Base-by-base conservation (phyloP, 2,113 vertebrate species). In the Seriola aureovittata region DNA sequence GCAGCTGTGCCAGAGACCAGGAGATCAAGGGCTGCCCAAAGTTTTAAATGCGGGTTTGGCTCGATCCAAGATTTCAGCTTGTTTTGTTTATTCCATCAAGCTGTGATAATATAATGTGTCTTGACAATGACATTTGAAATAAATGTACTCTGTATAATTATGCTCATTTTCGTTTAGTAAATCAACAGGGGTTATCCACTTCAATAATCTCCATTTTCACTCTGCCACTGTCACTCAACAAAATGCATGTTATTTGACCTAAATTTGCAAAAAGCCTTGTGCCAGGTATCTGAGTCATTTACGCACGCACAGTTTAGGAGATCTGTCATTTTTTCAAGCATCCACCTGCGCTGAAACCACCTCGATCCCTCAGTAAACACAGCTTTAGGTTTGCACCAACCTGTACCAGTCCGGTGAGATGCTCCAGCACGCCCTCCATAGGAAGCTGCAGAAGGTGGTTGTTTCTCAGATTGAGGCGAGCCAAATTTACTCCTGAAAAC, bases 361-460 rank as follows among this genome's bases (percentile, higher is more conserved):
- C 17, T 42, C 57, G 42, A 6, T 58, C 32, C 67, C 54, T 46
- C 25, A 50, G 40, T 21, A 21, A 44, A 59, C 14, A 21, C 0
- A 44, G 29, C 40, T 34, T 40, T n/a, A 23, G 10, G 7, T 48
- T 69, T 50, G 13, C 54, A 92, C 91, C 95, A 67, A 99, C 99
- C 96, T 99, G 96, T 2, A 99, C 98, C 80, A 99, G 96, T 81
- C 97, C 96, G 2, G 97, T 97, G 52, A 99, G 95, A 77, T 99
- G 97, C 87, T 99, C 98, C 75, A 99, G 90, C 72, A 99, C 97
- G 4, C 98, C 98, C 32, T 95, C 95, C 93, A 97, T 96, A 0
- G 98, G 98, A 79, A 99, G 95, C 38, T 96, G 96, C 78, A 97
- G 91, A 79, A 99, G 97, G 86, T 98, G 97, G 92, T 99, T 99